Evolutionary conservation across 2,888 invertebrate genomes (phyloP), one percentile per base, ranked within the genome.

Genomic region (Thyatira batis): DNA sequence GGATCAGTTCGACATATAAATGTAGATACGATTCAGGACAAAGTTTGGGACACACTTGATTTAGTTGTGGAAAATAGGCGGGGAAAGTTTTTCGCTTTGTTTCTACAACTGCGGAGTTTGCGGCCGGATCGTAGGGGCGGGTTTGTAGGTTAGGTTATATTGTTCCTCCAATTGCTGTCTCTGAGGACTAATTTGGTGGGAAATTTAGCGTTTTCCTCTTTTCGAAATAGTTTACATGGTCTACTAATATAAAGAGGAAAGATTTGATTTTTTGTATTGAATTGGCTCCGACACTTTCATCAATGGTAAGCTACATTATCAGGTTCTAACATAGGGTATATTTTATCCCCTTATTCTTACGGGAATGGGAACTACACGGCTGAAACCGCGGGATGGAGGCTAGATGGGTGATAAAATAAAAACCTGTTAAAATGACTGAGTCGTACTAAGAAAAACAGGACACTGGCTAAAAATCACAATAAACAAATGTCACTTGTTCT

Each of bases 21-120:
- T 78, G 77, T 63, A 64, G 74, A 75, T 73, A 67, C 71, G 71
- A 65, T 78, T 68, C 44, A 20, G 10, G 27, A 13, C 23, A 59
- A 72, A 71, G 67, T 62, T 84, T 78, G 67, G 69, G 70, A 66
- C 73, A 69, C 64, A 63, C 67, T 67, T 67, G 70, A 72, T 70
- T 71, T 70, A 71, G 57, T 65, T 57, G 57, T 62, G 61, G 66
- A 68, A 66, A 65, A 72, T 65, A 64, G 73, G 67, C 62, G 71
- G 66, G 66, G 63, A 57, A 63, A 62, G 54, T 55, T 52, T 54
- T 61, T 63, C 56, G 58, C 44, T 50, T 52, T 53, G 52, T 59
- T 61, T 51, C 44, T 57, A 51, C 43, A 57, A 54, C 57, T 48
- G 10, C 6, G 23, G 27, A 10, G 27, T 27, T 17, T 9, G 48